Percentiles rank a stretch among this genome's conserved stretches.
Evolutionary conservation across 2,888 invertebrate species (phyloP).

Genomic region (Ditylenchus weischeri): DNA sequence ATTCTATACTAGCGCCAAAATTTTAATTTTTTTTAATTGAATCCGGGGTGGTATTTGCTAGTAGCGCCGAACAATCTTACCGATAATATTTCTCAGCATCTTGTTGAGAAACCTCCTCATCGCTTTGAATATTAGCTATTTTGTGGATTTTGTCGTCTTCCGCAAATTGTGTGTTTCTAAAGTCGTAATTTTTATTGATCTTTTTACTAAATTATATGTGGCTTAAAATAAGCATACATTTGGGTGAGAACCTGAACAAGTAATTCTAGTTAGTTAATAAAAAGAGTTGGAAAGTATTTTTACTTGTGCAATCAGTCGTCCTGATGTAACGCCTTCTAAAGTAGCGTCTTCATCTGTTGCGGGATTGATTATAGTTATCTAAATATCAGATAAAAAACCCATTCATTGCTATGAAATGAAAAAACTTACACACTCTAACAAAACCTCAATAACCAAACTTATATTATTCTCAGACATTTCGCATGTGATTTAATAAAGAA

Average conservation of each 20-base stretch:
- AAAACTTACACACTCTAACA: too few relatives aligned
- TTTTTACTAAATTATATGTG: neutral
- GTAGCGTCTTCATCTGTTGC: neutral
- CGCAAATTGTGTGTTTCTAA: conserved; percentile 4
- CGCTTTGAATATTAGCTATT: too few relatives aligned
- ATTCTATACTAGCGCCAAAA: too few relatives aligned
- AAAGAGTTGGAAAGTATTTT: neutral
- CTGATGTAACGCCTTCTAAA: neutral
- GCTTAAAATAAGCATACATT: neutral
- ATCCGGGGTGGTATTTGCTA: too few relatives aligned
- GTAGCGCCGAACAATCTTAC: too few relatives aligned
- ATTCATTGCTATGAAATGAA: too few relatives aligned
- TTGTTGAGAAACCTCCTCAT: too few relatives aligned
- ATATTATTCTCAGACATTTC: too few relatives aligned
- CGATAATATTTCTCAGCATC: too few relatives aligned
- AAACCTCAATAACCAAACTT: too few relatives aligned
- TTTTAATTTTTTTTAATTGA: too few relatives aligned
- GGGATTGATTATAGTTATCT: conserved; percentile 9
- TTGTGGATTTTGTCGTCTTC: neutral
- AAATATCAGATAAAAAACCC: neutral
- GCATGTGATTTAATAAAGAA: too few relatives aligned
- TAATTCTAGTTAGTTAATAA: neutral
- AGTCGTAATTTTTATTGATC: neutral
- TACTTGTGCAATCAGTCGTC: conserved; percentile 1
- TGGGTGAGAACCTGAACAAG: conserved; percentile 6